A percentile compares a stretch with the other conserved stretches of the same genome.
phyloP scores from a whole-genome alignment of 1,140 invertebrate species.

The Oryctes rhinoceros region DNA sequence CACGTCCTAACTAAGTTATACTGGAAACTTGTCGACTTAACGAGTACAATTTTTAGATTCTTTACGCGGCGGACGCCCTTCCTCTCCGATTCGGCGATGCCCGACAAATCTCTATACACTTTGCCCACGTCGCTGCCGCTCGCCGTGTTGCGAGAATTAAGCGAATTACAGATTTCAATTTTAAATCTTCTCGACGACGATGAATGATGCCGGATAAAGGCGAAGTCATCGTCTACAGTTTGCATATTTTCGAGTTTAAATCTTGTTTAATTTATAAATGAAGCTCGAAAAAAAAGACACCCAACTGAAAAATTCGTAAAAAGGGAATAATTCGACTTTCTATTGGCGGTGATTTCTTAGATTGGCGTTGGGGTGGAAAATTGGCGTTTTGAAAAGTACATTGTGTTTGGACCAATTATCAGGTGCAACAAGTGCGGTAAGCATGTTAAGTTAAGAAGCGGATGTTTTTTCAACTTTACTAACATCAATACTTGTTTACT shows the following conservation, averaged over 20 bases:
- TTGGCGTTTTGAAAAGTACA: too few relatives aligned
- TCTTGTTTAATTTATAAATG: conserved; percentile 32
- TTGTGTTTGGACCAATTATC: too few relatives aligned
- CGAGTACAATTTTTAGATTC: conserved; percentile 52
- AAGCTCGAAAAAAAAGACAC: background rate
- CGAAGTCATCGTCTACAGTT: background rate
- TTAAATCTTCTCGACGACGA: conserved; percentile 38
- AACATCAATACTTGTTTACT: too few relatives aligned
- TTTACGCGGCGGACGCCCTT: conserved; percentile 46
- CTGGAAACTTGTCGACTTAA: conserved; percentile 46
- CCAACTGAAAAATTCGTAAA: background rate
- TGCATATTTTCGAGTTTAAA: background rate
- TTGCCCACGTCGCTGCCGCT: background rate
- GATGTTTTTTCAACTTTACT: too few relatives aligned
- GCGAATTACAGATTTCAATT: conserved; percentile 42
- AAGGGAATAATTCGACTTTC: background rate
- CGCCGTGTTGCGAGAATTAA: conserved; percentile 34
- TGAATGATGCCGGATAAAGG: background rate
- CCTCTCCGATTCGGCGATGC: conserved; percentile 9
- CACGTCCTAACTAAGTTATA: conserved; percentile 43
- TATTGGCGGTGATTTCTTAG: background rate
- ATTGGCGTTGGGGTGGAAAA: conserved; percentile 38
- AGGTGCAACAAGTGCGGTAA: too few relatives aligned
- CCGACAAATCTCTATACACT: conserved; percentile 43
- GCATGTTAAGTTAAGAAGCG: too few relatives aligned